Percentiles rank a stretch among this genome's conserved stretches.
Conservation (phyloP, 2,888 invertebrate species). For the Tribolium freemani region DNA sequence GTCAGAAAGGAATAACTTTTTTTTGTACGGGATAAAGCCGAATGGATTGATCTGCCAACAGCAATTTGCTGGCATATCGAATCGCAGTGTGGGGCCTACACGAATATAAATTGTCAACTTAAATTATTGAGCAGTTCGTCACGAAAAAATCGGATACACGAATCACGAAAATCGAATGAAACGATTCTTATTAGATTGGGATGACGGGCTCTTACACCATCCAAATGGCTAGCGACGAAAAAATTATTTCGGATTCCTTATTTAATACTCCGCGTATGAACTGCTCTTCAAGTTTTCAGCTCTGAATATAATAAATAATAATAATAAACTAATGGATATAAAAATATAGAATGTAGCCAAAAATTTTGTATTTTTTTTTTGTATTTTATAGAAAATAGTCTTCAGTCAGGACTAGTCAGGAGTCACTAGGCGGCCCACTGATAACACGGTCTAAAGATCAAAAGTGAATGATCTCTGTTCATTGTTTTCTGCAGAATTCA, state of each 20-base stretch:
- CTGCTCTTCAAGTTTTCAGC: too few species aligned
- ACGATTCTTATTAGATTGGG: slow-evolving; percentile 30
- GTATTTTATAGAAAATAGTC: too few species aligned
- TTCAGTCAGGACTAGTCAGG: too few species aligned
- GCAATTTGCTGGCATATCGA: slow-evolving; percentile 63
- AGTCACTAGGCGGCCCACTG: too few species aligned
- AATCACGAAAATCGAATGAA: slow-evolving; percentile 35
- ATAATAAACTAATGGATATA: too few species aligned
- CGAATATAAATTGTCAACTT: slow-evolving; percentile 59
- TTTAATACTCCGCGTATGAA: too few species aligned
- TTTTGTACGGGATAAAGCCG: slow-evolving; percentile 58
- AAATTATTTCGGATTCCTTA: neutral
- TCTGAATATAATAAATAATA: too few species aligned
- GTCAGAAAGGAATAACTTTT: slow-evolving; percentile 54
- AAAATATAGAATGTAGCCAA: too few species aligned
- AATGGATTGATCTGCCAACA: slow-evolving; percentile 64
- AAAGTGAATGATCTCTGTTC: too few species aligned
- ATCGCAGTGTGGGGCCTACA: slow-evolving; percentile 59
- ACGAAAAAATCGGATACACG: slow-evolving; percentile 30
- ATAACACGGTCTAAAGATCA: too few species aligned
- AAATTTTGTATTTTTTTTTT: too few species aligned
- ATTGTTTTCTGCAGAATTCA: too few species aligned
- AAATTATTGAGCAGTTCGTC: slow-evolving; percentile 53
- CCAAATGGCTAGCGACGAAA: neutral
- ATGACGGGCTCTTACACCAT: neutral